phyloP scores from a whole-genome alignment of 2,888 invertebrate genomes.

The Cantharis lateralis region DNA sequence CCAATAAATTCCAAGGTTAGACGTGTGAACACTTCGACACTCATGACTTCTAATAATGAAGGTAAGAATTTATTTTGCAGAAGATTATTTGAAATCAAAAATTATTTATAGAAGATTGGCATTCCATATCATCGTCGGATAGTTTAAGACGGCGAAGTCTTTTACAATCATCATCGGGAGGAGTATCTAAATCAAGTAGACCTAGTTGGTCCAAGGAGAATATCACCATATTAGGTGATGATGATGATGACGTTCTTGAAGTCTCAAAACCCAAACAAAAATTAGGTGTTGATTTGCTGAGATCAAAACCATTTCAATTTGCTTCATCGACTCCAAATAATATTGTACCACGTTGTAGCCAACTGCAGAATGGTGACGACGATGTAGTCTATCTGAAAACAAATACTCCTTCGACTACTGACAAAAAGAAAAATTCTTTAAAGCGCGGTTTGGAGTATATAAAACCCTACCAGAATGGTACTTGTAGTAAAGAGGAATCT shows the following conservation, averaged over 20 bases:
- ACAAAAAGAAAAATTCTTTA: constrained; percentile 39
- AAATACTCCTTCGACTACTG: constrained; percentile 37
- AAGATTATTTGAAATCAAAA: neutral
- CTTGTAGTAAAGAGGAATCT: constrained; percentile 11
- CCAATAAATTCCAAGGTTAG: constrained; percentile 43
- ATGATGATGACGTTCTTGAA: constrained; percentile 40
- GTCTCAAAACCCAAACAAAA: constrained; percentile 16
- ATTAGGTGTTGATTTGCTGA: constrained; percentile 13
- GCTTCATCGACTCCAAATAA: constrained; percentile 37
- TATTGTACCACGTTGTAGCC: neutral
- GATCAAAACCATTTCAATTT: constrained; percentile 12
- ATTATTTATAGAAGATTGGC: neutral
- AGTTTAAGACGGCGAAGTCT: neutral
- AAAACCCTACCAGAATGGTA: constrained; percentile 24
- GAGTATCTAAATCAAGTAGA: neutral
- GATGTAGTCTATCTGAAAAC: constrained; percentile 44
- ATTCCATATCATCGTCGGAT: neutral
- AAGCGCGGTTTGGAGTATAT: constrained; percentile 38
- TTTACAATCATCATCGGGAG: neutral
- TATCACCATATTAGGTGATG: constrained; percentile 31
- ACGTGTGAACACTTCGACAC: constrained; percentile 43
- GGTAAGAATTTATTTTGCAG: constrained; percentile 32
- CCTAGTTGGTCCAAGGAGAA: constrained; percentile 20
- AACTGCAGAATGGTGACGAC: constrained; percentile 38
- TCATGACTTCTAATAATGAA: constrained; percentile 43